These are phyloP conservation scores for Caenorhabditis auriculariae DNA, from an alignment of 2,888 invertebrate species.

Conservation along the genomic window DNA sequence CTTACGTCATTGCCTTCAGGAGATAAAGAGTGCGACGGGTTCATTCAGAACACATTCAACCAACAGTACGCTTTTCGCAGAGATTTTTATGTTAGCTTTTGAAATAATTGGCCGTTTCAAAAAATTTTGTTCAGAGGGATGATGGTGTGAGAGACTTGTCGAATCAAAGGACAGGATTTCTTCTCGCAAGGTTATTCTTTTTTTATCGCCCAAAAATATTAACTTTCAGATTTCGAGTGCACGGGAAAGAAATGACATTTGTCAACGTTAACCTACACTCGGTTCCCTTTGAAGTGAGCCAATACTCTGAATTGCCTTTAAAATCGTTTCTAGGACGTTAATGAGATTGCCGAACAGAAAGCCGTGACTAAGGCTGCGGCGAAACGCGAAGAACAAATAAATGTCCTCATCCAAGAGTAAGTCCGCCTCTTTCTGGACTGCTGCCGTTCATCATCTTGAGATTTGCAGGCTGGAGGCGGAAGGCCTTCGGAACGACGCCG, in stretches of 20 bases:
- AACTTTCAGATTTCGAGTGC: too few species aligned
- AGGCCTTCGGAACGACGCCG: slow-evolving; percentile 45
- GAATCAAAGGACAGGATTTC: slow-evolving; percentile 45
- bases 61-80: slow-evolving; percentile 30
- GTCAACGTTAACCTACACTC: slow-evolving; percentile 48
- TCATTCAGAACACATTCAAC: slow-evolving; percentile 45
- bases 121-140: slow-evolving; percentile 27
- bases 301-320: not conserved
- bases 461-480: slow-evolving; percentile 41
- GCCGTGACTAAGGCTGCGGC: slow-evolving; percentile 42
- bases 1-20: slow-evolving; percentile 13
- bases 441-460: not conserved
- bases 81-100: slow-evolving; percentile 43
- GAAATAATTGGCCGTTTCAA: not conserved
- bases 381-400: slow-evolving; percentile 44
- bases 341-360: slow-evolving; percentile 29
- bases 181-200: slow-evolving; percentile 39
- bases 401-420: slow-evolving; percentile 35
- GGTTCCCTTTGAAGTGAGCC: slow-evolving; percentile 41
- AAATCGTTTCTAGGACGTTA: slow-evolving; percentile 19
- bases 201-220: too few species aligned
- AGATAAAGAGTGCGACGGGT: slow-evolving; percentile 40
- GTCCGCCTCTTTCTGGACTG: slow-evolving; percentile 1
- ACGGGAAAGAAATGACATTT: slow-evolving; percentile 45
- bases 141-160: slow-evolving; percentile 41